Percentiles rank a stretch among this genome's conserved stretches.
Conservation (phyloP, 2,888 invertebrate species). For the Perizoma affinitatum region DNA sequence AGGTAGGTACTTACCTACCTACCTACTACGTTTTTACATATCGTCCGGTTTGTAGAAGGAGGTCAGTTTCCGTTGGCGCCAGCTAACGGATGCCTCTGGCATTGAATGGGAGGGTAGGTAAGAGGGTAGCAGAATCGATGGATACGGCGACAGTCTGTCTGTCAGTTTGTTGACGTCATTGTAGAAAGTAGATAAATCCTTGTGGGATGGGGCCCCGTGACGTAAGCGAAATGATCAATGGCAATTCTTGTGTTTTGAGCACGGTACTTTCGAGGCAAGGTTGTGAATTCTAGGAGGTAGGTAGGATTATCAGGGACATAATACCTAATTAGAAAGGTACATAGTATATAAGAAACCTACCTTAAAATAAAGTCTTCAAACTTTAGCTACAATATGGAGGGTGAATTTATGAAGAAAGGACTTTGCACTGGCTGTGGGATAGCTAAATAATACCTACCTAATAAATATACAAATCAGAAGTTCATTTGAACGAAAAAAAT, state of each 20-base stretch:
- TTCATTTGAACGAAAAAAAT: no score
- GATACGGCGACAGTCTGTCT: conserved; percentile 55
- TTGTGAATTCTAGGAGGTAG: neutral
- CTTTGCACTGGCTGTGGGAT: no score
- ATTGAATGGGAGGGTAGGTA: conserved; percentile 47
- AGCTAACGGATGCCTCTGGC: conserved; percentile 21
- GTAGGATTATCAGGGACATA: neutral
- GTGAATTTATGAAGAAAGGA: no score
- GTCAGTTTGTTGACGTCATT: conserved; percentile 55
- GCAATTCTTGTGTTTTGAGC: conserved; percentile 1
- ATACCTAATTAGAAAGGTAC: no score
- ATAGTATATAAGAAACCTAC: no score
- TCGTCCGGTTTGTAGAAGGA: neutral
- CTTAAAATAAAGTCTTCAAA: no score
- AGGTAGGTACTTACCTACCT: no score
- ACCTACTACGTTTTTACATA: no score
- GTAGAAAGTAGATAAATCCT: conserved; percentile 42
- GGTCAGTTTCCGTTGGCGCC: conserved; percentile 22
- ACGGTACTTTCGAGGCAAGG: neutral
- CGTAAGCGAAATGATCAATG: conserved; percentile 21
- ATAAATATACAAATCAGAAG: no score
- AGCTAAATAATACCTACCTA: no score
- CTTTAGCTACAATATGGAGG: no score
- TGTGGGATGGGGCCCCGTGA: conserved; percentile 29
- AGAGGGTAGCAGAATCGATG: conserved; percentile 49